Base-by-base conservation (phyloP, 2,888 invertebrate genomes). In the Meliscaeva auricollis region DNA sequence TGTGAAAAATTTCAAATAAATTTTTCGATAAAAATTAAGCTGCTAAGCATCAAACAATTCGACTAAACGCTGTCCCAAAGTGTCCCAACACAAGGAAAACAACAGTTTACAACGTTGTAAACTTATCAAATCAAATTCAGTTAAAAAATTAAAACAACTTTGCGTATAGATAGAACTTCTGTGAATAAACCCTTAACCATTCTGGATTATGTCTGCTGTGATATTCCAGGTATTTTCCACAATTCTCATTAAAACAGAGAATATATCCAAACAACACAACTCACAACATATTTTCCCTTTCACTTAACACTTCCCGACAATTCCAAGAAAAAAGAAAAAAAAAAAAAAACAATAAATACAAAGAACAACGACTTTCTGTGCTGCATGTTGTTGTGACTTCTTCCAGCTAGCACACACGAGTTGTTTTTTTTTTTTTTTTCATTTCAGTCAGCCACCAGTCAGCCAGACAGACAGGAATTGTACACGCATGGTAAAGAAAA, bases 221-320 rank as follows among this genome's bases (percentile, higher is more conserved):
- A 50, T 48, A 66, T 69, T 58, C 60, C 15, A 20, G 26, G 73
- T 68, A 80, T 58, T 68, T 41, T 80, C 20, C 6, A n/a, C 69
- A 44, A 22, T 69, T 73, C 78, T 41, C 20, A 15, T 46, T 35
- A 50, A 62, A 46, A 50, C 13, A 17, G 1, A 15, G 3, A 30
- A 22, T 38, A 3, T 9, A 38, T 11, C 7, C 3, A 35, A 35
- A 32, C 17, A 32, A 35, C 56, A 17, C 11, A 15, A 62, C 35
- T 32, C 26, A 78, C 54, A 81, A 32, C 62, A 69, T 32, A 64
- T 64, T 81, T 81, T 81, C 80, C 80, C 80, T 81, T 81, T 81
- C 75, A 81, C 52, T 75, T 50, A 75, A 46, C 64, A 69, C 38
- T 73, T 73, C 46, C 73, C 41, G 48, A 56, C 54, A 64, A 64